phyloP scores from a whole-genome alignment of 2,888 invertebrate species.

The Isotomurus palustris region DNA sequence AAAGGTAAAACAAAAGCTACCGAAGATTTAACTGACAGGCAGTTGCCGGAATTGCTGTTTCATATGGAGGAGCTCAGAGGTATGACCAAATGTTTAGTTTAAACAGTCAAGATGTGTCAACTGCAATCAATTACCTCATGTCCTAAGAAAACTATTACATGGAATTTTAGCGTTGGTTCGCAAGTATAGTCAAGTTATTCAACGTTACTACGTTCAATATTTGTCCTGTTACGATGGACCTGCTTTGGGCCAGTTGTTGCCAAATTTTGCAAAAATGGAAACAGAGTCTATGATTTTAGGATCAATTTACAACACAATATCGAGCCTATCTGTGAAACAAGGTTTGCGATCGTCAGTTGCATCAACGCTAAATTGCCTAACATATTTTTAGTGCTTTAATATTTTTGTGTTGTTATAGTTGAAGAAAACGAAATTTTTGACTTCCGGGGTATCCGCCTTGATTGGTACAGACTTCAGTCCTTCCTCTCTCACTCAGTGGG shows the following conservation, averaged over 20 bases:
- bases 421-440: constrained; percentile 95
- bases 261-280: constrained; percentile 77
- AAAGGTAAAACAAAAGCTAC: constrained; percentile 72
- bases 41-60: constrained; percentile 92
- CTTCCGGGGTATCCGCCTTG: constrained; percentile 87
- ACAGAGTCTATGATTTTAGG: constrained; percentile 92
- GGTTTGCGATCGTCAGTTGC: constrained; percentile 48
- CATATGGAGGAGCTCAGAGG: constrained; percentile 97
- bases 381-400: background rate
- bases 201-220: constrained; percentile 96
- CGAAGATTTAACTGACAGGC: constrained; percentile 92
- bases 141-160: too few species aligned
- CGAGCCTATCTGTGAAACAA: constrained; percentile 82
- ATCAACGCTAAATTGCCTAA: constrained; percentile 7
- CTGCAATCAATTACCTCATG: too few species aligned
- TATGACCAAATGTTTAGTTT: constrained; percentile 36
- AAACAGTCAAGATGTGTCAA: too few species aligned
- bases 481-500: constrained; percentile 70
- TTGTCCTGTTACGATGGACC: constrained; percentile 93
- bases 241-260: constrained; percentile 76
- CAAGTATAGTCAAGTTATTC: constrained; percentile 94
- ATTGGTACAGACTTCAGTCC: constrained; percentile 96
- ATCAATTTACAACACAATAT: constrained; percentile 83
- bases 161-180: constrained; percentile 70
- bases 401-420: constrained; percentile 54